Conservation (phyloP, 1,140 invertebrate species). For the Drosophila burlai region DNA sequence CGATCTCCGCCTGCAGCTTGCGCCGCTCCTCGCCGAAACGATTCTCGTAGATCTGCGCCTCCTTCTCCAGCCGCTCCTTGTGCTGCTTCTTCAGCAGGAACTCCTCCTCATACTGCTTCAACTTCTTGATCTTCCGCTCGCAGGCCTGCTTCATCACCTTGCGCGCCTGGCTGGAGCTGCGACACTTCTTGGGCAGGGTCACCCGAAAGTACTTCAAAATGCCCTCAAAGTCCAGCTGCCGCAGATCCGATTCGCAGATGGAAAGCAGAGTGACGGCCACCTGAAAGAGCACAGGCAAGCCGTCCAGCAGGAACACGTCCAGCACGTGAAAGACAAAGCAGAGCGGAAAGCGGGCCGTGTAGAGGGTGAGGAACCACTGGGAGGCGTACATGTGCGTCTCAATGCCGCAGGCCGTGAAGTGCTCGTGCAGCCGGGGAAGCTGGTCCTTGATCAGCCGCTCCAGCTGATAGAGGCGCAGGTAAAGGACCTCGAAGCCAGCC, state of each 20-base stretch:
- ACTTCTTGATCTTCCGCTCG: slow-evolving; percentile 95
- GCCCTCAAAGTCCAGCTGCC: slow-evolving; percentile 98
- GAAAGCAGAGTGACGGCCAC: slow-evolving; percentile 96
- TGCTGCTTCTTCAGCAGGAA: slow-evolving; percentile 92
- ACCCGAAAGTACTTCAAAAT: slow-evolving; percentile 98
- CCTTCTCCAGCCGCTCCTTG: slow-evolving; percentile 92
- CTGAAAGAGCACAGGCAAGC: slow-evolving; percentile 97
- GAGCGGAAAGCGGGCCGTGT: slow-evolving; percentile 99
- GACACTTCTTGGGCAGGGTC: slow-evolving; percentile 98
- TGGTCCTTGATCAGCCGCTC: slow-evolving; percentile 95
- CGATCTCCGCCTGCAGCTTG: slow-evolving; percentile 91
- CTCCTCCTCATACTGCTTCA: slow-evolving; percentile 98
- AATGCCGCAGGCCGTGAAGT: slow-evolving; percentile 96
- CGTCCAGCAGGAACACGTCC: slow-evolving; percentile 97
- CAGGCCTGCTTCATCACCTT: slow-evolving; percentile 96
- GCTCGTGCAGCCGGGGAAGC: slow-evolving; percentile 94
- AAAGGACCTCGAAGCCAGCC: slow-evolving; percentile 98
- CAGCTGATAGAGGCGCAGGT: slow-evolving; percentile 98
- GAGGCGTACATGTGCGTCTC: slow-evolving; percentile 99
- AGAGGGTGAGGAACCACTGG: slow-evolving; percentile 99
- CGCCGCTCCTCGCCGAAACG: slow-evolving; percentile 91
- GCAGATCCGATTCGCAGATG: slow-evolving; percentile 96
- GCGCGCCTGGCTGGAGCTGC: slow-evolving; percentile 94
- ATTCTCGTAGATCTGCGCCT: slow-evolving; percentile 86
- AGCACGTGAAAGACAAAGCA: slow-evolving; percentile 99